A percentile compares a stretch with the other conserved stretches of the same genome.
phyloP scores from a whole-genome alignment of 2,888 invertebrate genomes.

The Macropis europaea region DNA sequence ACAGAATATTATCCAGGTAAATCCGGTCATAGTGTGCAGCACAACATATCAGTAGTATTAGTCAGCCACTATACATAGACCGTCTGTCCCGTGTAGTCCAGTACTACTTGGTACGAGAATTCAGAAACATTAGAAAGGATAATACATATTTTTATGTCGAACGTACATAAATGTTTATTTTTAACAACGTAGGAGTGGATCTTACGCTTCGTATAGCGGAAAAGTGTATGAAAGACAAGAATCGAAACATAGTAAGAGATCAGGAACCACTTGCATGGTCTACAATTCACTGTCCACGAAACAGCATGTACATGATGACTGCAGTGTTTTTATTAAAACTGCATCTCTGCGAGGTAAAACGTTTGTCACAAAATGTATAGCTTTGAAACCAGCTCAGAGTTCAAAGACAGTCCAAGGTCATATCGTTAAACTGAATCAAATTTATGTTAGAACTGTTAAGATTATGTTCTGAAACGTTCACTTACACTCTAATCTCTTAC shows the following conservation, averaged over 20 bases:
- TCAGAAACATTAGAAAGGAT: too few relatives aligned
- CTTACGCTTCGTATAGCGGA: conserved; percentile 62
- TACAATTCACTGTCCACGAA: conserved; percentile 53
- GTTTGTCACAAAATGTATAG: neutral
- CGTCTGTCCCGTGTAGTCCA: too few relatives aligned
- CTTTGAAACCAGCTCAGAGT: too few relatives aligned
- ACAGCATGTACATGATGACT: conserved; percentile 57
- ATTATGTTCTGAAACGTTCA: neutral
- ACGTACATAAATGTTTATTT: too few relatives aligned
- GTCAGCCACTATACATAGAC: too few relatives aligned
- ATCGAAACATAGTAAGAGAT: conserved; percentile 24
- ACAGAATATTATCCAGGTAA: conserved; percentile 69
- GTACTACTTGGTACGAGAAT: too few relatives aligned
- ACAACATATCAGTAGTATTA: too few relatives aligned
- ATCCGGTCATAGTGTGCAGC: neutral
- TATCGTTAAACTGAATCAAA: too few relatives aligned
- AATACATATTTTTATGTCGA: too few relatives aligned
- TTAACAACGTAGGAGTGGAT: conserved; percentile 60
- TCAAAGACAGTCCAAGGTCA: too few relatives aligned
- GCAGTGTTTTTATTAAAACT: conserved; percentile 65
- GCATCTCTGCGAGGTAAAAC: conserved; percentile 64
- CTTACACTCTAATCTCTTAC: neutral
- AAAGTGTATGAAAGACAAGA: conserved; percentile 63
- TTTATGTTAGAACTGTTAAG: too few relatives aligned
- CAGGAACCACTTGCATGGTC: conserved; percentile 69